Conservation (phyloP, 2,113 vertebrate species). For the Hypanus sabinus region DNA sequence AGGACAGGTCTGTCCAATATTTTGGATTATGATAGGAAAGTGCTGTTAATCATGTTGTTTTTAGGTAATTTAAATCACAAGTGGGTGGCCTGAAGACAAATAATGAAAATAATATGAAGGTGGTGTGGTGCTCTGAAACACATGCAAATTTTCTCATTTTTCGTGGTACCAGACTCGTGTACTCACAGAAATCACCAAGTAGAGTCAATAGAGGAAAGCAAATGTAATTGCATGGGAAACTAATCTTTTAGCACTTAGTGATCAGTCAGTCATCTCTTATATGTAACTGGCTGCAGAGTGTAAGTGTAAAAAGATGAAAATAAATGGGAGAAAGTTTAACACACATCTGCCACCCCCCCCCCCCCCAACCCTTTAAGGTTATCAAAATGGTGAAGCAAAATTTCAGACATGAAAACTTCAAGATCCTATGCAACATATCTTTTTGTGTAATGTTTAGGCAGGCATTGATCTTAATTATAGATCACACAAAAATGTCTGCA, state of each 20-base stretch:
- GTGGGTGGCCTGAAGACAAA: neutral
- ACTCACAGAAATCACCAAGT: neutral
- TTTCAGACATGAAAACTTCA: neutral
- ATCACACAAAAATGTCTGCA: neutral
- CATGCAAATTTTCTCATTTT: neutral
- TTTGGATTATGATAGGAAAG: neutral
- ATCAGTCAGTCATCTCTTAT: neutral
- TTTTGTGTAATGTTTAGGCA: neutral
- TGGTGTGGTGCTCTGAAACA: neutral
- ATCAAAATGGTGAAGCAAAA: neutral
- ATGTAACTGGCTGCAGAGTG: neutral
- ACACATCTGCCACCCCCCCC: no score
- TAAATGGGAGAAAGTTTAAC: neutral
- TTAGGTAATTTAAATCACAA: neutral
- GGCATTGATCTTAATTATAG: neutral
- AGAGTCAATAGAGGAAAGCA: neutral
- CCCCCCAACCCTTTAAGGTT: neutral
- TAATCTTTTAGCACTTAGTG: neutral
- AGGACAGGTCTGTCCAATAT: neutral
- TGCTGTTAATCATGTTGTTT: neutral
- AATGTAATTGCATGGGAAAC: neutral
- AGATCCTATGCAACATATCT: neutral
- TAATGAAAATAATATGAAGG: neutral
- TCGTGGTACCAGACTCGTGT: neutral
- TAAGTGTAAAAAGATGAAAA: neutral